Conservation (phyloP, 2,797 vertebrate genomes). For the Aeoliscus strigatus region DNA sequence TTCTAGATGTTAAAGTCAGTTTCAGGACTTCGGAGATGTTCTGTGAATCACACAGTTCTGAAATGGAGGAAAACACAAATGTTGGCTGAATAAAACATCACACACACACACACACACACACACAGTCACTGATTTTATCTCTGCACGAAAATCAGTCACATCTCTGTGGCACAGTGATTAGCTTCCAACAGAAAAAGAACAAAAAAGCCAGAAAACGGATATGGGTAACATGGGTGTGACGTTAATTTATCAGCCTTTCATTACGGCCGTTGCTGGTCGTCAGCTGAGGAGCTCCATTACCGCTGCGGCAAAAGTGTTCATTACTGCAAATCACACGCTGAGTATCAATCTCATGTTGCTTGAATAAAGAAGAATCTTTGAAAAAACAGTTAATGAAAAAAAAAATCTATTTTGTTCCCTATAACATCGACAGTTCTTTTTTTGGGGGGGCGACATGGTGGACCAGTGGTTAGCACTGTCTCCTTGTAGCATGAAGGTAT, state of each 20-base stretch:
- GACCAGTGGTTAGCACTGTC: too few species aligned
- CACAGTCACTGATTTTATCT: too few species aligned
- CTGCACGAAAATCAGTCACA: neutral
- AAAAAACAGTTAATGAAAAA: neutral
- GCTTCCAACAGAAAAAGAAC: conserved; percentile 1
- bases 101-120: too few species aligned
- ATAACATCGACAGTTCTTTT: too few species aligned
- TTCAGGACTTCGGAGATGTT: too few species aligned
- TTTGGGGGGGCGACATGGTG: too few species aligned
- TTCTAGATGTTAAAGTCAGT: too few species aligned
- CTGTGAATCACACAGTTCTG: too few species aligned
- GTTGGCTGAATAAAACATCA: too few species aligned
- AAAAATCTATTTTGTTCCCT: neutral
- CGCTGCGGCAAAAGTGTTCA: conserved; percentile 6
- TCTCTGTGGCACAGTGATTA: conserved; percentile 5
- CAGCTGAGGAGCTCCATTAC: conserved; percentile 8
- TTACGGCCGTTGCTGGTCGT: neutral
- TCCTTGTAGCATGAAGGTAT: too few species aligned
- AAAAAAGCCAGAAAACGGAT: neutral
- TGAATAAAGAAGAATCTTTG: conserved; percentile 1
- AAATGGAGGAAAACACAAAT: too few species aligned
- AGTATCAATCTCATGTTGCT: neutral
- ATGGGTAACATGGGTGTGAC: neutral
- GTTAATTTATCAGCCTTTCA: neutral
- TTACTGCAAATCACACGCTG: neutral